Evolutionary conservation across 2,113 vertebrate genomes (phyloP).

Genomic region (Myodes glareolus): DNA sequence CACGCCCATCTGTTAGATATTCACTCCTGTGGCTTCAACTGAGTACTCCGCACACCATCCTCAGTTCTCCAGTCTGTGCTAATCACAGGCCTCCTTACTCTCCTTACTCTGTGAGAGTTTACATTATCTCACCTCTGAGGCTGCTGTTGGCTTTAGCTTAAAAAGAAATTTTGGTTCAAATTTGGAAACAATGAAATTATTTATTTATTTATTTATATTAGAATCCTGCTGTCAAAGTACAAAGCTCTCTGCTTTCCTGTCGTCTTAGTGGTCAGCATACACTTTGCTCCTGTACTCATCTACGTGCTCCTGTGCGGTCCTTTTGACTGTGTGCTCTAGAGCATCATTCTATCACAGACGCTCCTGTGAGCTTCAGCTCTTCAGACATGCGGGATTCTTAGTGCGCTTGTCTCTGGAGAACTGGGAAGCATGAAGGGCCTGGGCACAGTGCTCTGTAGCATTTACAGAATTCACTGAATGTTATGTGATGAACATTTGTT

Average conservation of each 20-base stretch:
- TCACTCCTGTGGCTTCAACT: background rate
- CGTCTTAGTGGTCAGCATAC: background rate
- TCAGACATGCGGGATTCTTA: background rate
- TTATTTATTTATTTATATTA: background rate
- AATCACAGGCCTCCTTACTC: background rate
- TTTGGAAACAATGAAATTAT: background rate
- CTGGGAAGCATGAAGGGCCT: background rate
- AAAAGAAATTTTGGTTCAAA: background rate
- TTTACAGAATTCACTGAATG: background rate
- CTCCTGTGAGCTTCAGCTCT: background rate
- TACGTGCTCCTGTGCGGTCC: background rate
- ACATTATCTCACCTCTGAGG: background rate
- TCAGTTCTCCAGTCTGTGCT: background rate
- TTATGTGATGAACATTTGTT: background rate
- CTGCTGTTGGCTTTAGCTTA: background rate
- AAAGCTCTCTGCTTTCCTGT: background rate
- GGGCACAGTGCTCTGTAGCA: background rate
- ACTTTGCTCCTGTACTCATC: background rate
- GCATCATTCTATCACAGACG: background rate
- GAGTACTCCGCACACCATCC: background rate
- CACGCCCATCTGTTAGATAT: fast-evolving
- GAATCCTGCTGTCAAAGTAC: background rate
- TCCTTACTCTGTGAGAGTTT: too few species aligned
- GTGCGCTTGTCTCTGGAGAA: background rate
- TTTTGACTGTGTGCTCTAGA: background rate